Base-by-base conservation (phyloP, 2,113 vertebrate genomes). In the Aegotheles bennettii region DNA sequence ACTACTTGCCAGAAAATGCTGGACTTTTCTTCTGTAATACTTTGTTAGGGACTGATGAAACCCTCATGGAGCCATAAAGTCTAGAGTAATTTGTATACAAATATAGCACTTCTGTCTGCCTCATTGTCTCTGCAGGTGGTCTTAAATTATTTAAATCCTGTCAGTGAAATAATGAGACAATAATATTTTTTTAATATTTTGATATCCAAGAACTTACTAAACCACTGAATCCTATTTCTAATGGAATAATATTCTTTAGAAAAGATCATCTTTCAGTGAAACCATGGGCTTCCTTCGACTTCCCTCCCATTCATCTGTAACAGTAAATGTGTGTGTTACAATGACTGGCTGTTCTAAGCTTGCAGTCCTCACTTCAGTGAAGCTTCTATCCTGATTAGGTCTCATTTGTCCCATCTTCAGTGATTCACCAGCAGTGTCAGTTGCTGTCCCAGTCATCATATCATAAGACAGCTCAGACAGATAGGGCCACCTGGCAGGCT, bases 101-200 rank as follows among this genome's bases (percentile, higher is more conserved):
- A 74, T 51, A 51, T 5, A 64, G 10, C 21, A 51, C 29, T 87
- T 83, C 20, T 57, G 26, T 74, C 29, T 91, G 42, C 29, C 51
- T 74, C 4, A 1, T 47, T 64, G 21, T 74, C 35, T 93, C 64
- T 93, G 56, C 15, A 33, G 63, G 9, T 16, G 9, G 16, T 87
- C 29, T 81, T 87, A 67, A 67, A 78, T 81, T 63, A 40, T 87
- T 91, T 91, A 89, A 94, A 89, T 71, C 8, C 18, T 68, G 23
- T 24, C 21, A 71, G 33, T 63, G 56, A 89, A 89, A 70, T 64
- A 87, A 82, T 33, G 33, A 74, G 14, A 36, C 10, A 33, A 31
- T 56, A 31, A 16, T 28, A 31, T 56, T 56, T 56, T 51, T 15
- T 17, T n/a, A 56, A 33, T 64, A 25, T 67, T 94, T 89, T 86